phyloP scores from a whole-genome alignment of 2,113 vertebrate species.

The Boleophthalmus pectinirostris region DNA sequence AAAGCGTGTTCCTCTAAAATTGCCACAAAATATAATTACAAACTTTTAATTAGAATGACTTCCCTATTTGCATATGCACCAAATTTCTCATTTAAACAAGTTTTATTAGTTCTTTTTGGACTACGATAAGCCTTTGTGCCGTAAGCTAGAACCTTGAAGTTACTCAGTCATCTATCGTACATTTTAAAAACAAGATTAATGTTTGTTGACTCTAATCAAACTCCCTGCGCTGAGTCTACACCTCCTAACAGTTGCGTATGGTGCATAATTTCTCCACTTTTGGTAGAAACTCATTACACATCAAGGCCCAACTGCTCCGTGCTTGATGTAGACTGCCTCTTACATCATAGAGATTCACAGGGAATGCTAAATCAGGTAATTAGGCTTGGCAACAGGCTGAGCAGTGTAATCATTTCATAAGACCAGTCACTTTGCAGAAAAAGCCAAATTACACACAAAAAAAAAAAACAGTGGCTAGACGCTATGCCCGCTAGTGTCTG shows the following conservation, averaged over 20 bases:
- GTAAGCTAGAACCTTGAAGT: neutral
- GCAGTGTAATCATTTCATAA: slow-evolving; percentile 37
- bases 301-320: slow-evolving; percentile 36
- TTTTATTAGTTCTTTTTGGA: slow-evolving; percentile 10
- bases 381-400: slow-evolving; percentile 44
- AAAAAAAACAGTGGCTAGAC: slow-evolving; percentile 8
- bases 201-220: slow-evolving; percentile 40
- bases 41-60: neutral
- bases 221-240: slow-evolving; percentile 40
- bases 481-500: neutral
- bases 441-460: slow-evolving; percentile 23
- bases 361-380: slow-evolving; percentile 62
- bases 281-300: slow-evolving; percentile 49
- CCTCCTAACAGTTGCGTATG: slow-evolving; percentile 21
- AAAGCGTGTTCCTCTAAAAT: neutral
- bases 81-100: neutral
- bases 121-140: slow-evolving; percentile 10
- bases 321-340: slow-evolving; percentile 32
- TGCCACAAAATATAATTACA: neutral
- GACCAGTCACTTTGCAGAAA: slow-evolving; percentile 38
- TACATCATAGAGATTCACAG: slow-evolving; percentile 48
- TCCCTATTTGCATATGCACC: neutral
- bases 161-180: slow-evolving; percentile 20
- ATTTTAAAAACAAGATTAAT: slow-evolving; percentile 55
- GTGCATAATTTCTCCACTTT: slow-evolving; percentile 45